Evolutionary conservation across 2,888 invertebrate species (phyloP), one percentile per base, ranked within the genome.

Genomic region (Lasioglossum leucozonium): DNA sequence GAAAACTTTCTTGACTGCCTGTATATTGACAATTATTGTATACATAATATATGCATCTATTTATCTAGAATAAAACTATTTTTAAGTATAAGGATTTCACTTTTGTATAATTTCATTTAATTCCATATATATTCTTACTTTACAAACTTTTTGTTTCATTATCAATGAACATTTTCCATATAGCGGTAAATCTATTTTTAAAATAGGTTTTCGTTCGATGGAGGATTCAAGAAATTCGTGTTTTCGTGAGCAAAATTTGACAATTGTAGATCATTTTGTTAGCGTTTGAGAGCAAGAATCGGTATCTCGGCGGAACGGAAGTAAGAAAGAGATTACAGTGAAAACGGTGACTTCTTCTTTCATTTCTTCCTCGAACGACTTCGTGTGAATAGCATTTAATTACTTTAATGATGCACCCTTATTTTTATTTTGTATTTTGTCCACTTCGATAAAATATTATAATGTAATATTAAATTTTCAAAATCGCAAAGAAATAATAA

Each of bases 251-350:
- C n/a, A 37, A 58, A 65, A 62, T 40, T 22, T 26, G 65, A 37
- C 37, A 74, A 72, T 76, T 67, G 67, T 67, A 76, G 47, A 75
- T 72, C 40, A 40, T 37, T 69, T 75, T 71, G n/a, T 30, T 72
- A 65, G 42, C n/a, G 6, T 44, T 55, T 44, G 47, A 26, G 67
- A 37, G 67, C 37, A 79, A 79, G 65, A 74, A 81, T 84, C 72
- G 26, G 62, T 85, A 88, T 85, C 88, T 77, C 40, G 75, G 1
- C 34, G 58, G 42, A 85, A 72, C 85, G 88, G 85, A 88, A 87
- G 37, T 73, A 44, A 42, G 13, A 76, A 58, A 55, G 69, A 82
- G 87, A 87, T 85, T 87, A 83, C 58, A 79, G 77, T 62, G 73
- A 72, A 82, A 88, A 79, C 34, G 82, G 73, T 83, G 88, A 72